Conservation (phyloP, 2,113 vertebrate species). For the Aramus guarauna region DNA sequence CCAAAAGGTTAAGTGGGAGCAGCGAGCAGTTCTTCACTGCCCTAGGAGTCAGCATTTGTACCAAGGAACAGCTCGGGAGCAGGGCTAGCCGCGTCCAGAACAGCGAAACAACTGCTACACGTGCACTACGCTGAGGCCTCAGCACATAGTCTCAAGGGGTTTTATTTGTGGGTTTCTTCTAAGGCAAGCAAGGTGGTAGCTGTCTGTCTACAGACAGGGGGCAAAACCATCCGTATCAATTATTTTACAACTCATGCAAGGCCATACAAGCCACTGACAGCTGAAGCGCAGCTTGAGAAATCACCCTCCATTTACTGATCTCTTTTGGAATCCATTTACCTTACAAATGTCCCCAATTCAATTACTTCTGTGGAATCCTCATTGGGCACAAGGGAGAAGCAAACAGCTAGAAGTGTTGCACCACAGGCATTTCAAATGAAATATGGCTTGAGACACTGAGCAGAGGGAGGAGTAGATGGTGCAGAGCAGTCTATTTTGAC, state of each 20-base stretch:
- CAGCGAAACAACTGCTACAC: rapidly evolving
- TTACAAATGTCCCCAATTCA: rapidly evolving
- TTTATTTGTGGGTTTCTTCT: neutral
- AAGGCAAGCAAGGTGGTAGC: neutral
- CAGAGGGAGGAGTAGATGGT: neutral
- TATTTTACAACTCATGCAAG: neutral
- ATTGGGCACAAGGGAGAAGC: neutral
- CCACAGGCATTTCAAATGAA: neutral
- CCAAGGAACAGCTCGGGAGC: neutral
- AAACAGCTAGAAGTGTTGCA: neutral
- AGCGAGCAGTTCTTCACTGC: neutral
- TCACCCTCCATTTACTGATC: neutral
- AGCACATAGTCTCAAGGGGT: rapidly evolving
- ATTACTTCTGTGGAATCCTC: neutral
- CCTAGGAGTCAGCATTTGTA: neutral
- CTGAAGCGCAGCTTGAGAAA: neutral
- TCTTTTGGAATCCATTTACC: neutral
- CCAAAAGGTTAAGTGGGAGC: neutral
- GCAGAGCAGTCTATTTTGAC: neutral
- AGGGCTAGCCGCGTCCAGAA: rapidly evolving
- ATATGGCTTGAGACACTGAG: neutral
- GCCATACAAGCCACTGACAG: neutral
- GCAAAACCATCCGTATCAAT: neutral
- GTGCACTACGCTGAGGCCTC: rapidly evolving
- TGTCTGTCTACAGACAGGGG: neutral